Conservation (phyloP, 2,113 vertebrate species). For the human (Homo sapiens) region DNA sequence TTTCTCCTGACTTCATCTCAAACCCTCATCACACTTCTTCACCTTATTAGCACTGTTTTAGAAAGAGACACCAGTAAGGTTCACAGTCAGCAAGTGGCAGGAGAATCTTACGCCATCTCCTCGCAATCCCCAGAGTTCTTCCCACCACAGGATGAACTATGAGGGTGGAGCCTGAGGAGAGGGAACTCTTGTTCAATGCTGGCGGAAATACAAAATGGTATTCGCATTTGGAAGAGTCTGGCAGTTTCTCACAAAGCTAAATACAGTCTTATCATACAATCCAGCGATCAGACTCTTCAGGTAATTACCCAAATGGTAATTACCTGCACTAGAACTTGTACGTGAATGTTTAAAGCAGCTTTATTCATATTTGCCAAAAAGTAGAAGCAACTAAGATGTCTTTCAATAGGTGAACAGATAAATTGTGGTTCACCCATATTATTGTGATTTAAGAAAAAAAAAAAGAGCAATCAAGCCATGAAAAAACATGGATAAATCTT, state of each 20-base stretch:
- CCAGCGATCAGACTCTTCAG: too few relatives aligned
- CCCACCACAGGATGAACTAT: neutral
- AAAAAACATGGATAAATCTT: neutral
- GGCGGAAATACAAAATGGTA: neutral
- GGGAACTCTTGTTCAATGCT: fast-evolving
- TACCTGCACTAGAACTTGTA: neutral
- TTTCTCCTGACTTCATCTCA: neutral
- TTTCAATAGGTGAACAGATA: neutral
- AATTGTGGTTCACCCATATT: neutral
- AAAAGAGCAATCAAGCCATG: neutral
- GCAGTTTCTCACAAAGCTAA: neutral
- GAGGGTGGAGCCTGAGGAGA: neutral
- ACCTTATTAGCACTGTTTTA: neutral
- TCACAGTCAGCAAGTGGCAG: neutral
- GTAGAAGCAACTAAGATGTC: neutral
- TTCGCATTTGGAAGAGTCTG: neutral
- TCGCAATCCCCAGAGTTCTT: neutral
- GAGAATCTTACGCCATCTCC: neutral
- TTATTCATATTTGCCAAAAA: neutral
- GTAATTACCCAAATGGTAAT: neutral
- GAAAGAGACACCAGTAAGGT: neutral
- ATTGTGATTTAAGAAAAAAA: neutral
- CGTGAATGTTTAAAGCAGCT: neutral
- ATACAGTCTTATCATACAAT: neutral
- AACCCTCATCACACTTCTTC: neutral